Evolutionary conservation across 2,797 vertebrate genomes (phyloP).

Genomic region (Agapornis canus): DNA sequence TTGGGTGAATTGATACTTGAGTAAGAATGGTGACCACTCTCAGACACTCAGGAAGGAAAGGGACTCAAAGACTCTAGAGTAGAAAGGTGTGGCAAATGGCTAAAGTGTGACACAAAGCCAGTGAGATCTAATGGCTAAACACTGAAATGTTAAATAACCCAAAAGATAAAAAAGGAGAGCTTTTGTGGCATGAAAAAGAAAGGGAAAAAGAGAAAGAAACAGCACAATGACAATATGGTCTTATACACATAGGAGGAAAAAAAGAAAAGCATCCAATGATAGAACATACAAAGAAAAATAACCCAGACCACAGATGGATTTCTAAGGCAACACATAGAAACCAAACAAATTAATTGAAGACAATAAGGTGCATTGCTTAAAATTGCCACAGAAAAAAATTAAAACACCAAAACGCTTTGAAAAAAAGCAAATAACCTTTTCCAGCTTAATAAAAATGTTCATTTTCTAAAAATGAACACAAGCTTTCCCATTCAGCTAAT

Average conservation of each 20-base stretch:
- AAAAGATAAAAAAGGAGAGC: neutral
- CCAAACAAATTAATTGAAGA: neutral
- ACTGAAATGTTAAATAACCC: slow-evolving; percentile 26
- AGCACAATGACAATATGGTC: neutral
- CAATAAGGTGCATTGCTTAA: neutral
- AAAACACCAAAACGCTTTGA: neutral
- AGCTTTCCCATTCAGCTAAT: slow-evolving; percentile 20
- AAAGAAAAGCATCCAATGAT: neutral
- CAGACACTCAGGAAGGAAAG: neutral
- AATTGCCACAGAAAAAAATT: neutral
- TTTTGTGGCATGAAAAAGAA: neutral
- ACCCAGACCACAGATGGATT: neutral
- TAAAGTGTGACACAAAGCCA: slow-evolving; percentile 25
- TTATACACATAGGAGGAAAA: neutral
- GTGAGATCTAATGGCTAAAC: neutral
- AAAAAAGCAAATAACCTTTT: neutral
- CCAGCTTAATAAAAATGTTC: neutral
- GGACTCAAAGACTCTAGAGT: neutral
- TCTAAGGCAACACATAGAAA: neutral
- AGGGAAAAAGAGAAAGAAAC: neutral
- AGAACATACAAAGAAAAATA: slow-evolving; percentile 19
- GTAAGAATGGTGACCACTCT: neutral
- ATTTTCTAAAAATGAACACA: neutral
- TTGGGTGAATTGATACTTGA: neutral
- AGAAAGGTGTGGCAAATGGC: slow-evolving; percentile 42